A percentile compares a stretch with the other conserved stretches of the same genome.
These are phyloP conservation scores for Larimichthys polyactis DNA, from an alignment of 2,113 vertebrate species.

Conservation along the genomic window DNA sequence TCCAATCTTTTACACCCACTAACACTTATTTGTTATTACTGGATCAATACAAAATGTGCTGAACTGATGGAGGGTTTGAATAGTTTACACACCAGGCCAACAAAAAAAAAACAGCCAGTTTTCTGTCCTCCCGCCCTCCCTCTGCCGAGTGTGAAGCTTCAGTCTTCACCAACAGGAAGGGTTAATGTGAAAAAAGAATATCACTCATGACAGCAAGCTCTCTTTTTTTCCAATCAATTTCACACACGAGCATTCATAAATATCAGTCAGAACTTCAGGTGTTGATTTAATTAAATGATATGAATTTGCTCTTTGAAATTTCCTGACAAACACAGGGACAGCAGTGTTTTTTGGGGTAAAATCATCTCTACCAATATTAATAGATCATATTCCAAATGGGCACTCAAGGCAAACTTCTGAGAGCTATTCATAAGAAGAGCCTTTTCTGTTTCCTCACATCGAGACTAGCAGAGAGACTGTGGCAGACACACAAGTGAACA, in stretches of 20 bases:
- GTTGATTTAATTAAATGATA: neutral
- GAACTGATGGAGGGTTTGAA: neutral
- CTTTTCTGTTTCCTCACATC: neutral
- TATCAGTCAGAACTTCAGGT: neutral
- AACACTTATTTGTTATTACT: neutral
- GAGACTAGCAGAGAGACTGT: too few relatives aligned
- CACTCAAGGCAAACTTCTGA: conserved; percentile 42
- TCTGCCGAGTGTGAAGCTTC: conserved; percentile 26
- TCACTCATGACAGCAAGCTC: neutral
- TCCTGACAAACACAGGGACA: neutral
- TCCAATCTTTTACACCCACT: neutral
- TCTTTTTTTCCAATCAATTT: neutral
- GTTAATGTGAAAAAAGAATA: neutral
- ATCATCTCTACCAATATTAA: conserved; percentile 5
- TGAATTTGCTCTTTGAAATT: neutral
- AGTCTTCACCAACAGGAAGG: conserved; percentile 25
- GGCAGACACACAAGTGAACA: neutral
- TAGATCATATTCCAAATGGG: conserved; percentile 24
- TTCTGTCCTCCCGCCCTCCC: neutral
- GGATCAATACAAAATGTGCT: neutral
- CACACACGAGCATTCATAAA: neutral
- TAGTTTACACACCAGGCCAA: conserved; percentile 11
- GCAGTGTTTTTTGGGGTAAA: neutral
- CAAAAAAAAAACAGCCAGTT: neutral
- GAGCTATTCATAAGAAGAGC: conserved; percentile 28